Evolutionary conservation across 2,888 invertebrate species (phyloP), one percentile per base, ranked within the genome.

Genomic region (Limnephilus marmoratus): DNA sequence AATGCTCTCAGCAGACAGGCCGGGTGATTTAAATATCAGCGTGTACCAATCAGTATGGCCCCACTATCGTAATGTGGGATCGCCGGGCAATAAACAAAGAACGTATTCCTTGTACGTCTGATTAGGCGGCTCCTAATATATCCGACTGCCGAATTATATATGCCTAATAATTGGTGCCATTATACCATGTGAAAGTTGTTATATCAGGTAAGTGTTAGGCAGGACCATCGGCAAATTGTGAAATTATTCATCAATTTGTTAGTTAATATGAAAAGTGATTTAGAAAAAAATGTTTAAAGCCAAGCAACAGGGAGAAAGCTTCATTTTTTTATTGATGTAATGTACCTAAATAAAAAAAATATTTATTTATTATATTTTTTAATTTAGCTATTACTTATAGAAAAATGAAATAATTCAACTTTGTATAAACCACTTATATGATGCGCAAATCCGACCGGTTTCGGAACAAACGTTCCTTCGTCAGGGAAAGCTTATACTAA

Each of bases 31-130:
- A 89, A 89, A 89, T 89, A 89, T 89, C 88, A 80, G 88, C 37
- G 88, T 37, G 88, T 89, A 89, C 68, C 88, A 24, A 89, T 89
- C 88, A 45, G 88, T 89, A 89, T 45, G 34, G 88, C 80, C 81
- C 34, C 81, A 31, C 90, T 90, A 90, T 90, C 90, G 45, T 18
- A 81, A 82, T 90, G 82, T 90, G 90, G 81, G 90, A 91, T 91
- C 91, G n/a, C 68, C 12, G 91, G 89, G 93, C 90, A 90, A 93
- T 93, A 93, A 93, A 93, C 93, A 93, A 88, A 92, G 92, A 93
- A 93, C 92, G 92, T 90, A 93, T 93, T 93, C 88, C 93, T 89
- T 93, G 93, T 93, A 87, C 82, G 85, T 31, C 80, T 92, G 90
- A 85, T 92, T 92, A 81, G 85, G 53, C 91, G 85, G 91, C 82